phyloP scores from a whole-genome alignment of 1,140 invertebrate genomes.

The Musca domestica region DNA sequence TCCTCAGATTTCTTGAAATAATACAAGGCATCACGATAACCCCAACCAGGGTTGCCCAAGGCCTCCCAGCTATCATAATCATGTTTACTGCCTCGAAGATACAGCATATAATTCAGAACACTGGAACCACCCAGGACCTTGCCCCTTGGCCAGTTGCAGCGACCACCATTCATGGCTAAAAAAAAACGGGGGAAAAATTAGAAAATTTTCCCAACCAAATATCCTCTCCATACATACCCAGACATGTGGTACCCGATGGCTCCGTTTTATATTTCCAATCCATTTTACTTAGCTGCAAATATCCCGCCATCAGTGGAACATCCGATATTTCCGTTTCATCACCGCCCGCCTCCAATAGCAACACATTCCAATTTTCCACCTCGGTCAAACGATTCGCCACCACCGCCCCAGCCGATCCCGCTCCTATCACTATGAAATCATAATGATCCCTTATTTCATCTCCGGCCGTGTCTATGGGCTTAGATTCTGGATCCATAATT shows the following conservation, averaged over 20 bases:
- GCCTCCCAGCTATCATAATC: slow-evolving; percentile 95
- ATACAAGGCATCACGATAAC: slow-evolving; percentile 77
- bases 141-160: slow-evolving; percentile 86
- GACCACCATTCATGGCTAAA: slow-evolving; percentile 73
- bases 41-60: slow-evolving; percentile 89
- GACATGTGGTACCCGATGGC: slow-evolving; percentile 76
- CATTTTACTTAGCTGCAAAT: slow-evolving; percentile 80
- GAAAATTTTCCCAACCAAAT: neutral
- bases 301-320: slow-evolving; percentile 82
- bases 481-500: slow-evolving; percentile 71
- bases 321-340: slow-evolving; percentile 89
- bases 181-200: slow-evolving; percentile 7
- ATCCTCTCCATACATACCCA: slow-evolving; percentile 61
- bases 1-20: slow-evolving; percentile 94
- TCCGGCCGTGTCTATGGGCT: slow-evolving; percentile 66
- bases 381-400: slow-evolving; percentile 81
- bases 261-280: slow-evolving; percentile 94
- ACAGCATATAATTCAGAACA: slow-evolving; percentile 95
- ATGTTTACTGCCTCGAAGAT: slow-evolving; percentile 85
- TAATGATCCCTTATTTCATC: slow-evolving; percentile 66
- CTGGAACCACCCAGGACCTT: slow-evolving; percentile 60
- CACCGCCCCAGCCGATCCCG: slow-evolving; percentile 90
- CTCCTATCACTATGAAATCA: slow-evolving; percentile 89
- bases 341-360: slow-evolving; percentile 86
- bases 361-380: slow-evolving; percentile 76